A percentile compares a stretch with the other conserved stretches of the same genome.
Evolutionary conservation across 2,888 invertebrate genomes (phyloP).

Genomic region (Acanthopleura granulata): DNA sequence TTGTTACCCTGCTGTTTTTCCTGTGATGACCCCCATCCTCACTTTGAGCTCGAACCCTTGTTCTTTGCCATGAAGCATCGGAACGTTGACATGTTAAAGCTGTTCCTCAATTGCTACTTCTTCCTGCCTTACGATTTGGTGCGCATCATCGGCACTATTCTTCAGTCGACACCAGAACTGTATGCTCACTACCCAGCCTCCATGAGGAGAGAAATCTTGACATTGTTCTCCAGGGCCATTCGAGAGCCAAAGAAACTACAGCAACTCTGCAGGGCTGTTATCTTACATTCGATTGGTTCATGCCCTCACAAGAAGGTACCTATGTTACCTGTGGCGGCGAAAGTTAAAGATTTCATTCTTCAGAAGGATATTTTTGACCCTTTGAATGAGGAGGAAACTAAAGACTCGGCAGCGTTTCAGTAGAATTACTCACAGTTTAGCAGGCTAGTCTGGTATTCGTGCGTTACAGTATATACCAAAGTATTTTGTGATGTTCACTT

Average conservation of each 20-base stretch:
- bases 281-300: conserved; percentile 48
- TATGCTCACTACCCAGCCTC: conserved; percentile 44
- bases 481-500: too few species aligned
- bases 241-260: conserved; percentile 50
- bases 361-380: conserved; percentile 42
- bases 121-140: conserved; percentile 48
- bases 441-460: too few species aligned
- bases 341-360: conserved; percentile 58
- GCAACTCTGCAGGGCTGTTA: conserved; percentile 51
- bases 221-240: conserved; percentile 46
- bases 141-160: conserved; percentile 48
- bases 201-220: conserved; percentile 46
- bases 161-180: conserved; percentile 50
- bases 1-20: conserved; percentile 54
- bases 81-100: conserved; percentile 54
- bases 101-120: conserved; percentile 56
- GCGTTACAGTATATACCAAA: too few species aligned
- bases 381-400: conserved; percentile 5
- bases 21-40: conserved; percentile 64
- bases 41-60: conserved; percentile 65
- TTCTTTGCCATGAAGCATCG: conserved; percentile 62
- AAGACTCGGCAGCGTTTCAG: neutral
- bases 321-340: conserved; percentile 51
- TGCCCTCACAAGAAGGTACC: conserved; percentile 47
- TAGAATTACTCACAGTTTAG: too few species aligned